Evolutionary conservation across 2,888 invertebrate genomes (phyloP), one percentile per base, ranked within the genome.

Genomic region (Eilema sororculum): DNA sequence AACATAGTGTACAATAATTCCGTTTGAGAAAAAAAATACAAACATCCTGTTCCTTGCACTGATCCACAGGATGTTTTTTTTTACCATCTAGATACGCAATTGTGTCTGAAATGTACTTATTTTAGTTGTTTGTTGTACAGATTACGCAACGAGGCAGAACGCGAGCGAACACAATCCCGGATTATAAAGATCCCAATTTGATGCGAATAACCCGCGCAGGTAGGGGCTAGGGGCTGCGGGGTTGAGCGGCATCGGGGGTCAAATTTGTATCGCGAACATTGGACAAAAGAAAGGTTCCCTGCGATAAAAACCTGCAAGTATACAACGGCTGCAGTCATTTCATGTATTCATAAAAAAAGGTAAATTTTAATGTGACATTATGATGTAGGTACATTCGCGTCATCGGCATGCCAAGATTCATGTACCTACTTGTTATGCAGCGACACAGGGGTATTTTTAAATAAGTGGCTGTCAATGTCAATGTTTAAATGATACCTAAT

Each of bases 181-280:
- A 67, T 67, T 61, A 67, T 28, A 59, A n/a, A 59, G 20, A 25
- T 33, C 57, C 62, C 57, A 57, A 56, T 37, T 52, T 68, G 62
- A 20, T 56, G 62, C 56, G 61, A 52, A 62, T 56, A 68, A 62
- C 62, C 25, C 37, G 30, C 37, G 30, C 56, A 57, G 56, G 56
- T 56, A 61, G 52, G 24, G 37, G 41, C 56, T n/a, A n/a, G n/a
- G n/a, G n/a, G n/a, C n/a, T n/a, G n/a, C n/a, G 28, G 28, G 28
- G 28, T 2, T 63, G 52, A 65, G 37, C n/a, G 16, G 52, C 52
- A n/a, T n/a, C 52, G 52, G 1, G 52, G 52, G n/a, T 41, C 58
- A 37, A 24, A 66, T 59, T 65, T 24, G 33, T 57, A 37, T 58
- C 41, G n/a, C 20, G 37, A 20, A 46, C 20, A 41, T 37, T 10